Percentiles rank a stretch among this genome's conserved stretches.
Evolutionary conservation across 2,888 invertebrate species (phyloP).

Genomic region (Stegana nigrithorax): DNA sequence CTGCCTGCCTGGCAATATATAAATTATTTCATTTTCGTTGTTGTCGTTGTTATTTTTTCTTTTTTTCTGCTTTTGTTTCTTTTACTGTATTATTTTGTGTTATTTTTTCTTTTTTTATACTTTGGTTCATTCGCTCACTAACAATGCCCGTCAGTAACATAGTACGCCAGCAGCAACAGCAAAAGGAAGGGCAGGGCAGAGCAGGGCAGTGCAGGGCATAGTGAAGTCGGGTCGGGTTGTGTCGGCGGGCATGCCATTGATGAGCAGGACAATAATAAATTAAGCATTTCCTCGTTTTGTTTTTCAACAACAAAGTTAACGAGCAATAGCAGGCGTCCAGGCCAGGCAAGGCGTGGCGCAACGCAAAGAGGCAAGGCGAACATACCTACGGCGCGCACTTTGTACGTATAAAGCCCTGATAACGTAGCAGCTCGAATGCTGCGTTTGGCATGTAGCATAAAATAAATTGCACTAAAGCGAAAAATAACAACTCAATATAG

Average conservation of each 20-base stretch:
- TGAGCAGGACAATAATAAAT: slow-evolving; percentile 50
- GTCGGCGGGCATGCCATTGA: not conserved
- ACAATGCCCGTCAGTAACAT: slow-evolving; percentile 50
- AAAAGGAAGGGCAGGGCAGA: too few relatives aligned
- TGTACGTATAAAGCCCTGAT: too few relatives aligned
- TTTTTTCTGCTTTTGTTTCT: slow-evolving; percentile 23
- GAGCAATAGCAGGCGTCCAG: too few relatives aligned
- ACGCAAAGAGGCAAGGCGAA: not conserved
- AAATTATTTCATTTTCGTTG: slow-evolving; percentile 11
- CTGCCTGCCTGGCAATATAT: not conserved
- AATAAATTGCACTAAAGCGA: slow-evolving; percentile 60
- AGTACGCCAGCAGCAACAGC: slow-evolving; percentile 34
- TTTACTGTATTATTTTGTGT: slow-evolving; percentile 56
- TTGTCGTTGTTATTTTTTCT: too few relatives aligned
- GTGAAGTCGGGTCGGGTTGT: not conserved
- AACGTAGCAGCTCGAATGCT: too few relatives aligned
- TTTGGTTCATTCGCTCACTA: slow-evolving; percentile 56
- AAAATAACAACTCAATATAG: slow-evolving; percentile 58
- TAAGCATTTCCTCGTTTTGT: slow-evolving; percentile 42
- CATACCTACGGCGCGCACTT: too few relatives aligned
- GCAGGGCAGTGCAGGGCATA: not conserved
- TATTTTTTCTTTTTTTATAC: slow-evolving; percentile 47
- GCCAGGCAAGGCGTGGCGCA: not conserved
- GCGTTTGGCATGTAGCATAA: slow-evolving; percentile 61
- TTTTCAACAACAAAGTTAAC: slow-evolving; percentile 7